Evolutionary conservation across 2,888 invertebrate species (phyloP).

Genomic region (Zygothrica quintamaculata): DNA sequence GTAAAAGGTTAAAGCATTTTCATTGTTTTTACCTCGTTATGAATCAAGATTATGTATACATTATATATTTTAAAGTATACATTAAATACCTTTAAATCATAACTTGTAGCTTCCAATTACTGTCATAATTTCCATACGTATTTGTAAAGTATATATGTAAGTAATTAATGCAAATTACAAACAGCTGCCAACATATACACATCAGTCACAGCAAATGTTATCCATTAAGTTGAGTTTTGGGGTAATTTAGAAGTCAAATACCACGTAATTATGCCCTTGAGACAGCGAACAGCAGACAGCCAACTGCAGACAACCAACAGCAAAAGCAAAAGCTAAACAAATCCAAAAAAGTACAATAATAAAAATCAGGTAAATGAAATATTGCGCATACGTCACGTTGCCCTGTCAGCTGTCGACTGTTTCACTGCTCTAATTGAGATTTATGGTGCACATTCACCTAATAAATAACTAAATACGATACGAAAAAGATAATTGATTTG

Average conservation of each 20-base stretch:
- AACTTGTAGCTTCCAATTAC: no score
- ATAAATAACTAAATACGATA: slow-evolving; percentile 43
- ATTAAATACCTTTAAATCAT: no score
- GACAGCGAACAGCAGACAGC: slow-evolving; percentile 15
- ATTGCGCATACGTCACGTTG: slow-evolving; percentile 59
- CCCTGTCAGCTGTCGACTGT: slow-evolving; percentile 47
- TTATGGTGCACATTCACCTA: slow-evolving; percentile 35
- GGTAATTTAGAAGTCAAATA: slow-evolving; percentile 50
- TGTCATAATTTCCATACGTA: no score
- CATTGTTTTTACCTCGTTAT: no score
- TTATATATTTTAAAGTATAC: no score
- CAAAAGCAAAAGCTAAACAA: slow-evolving; percentile 29
- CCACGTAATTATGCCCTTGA: slow-evolving; percentile 49
- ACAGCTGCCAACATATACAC: slow-evolving; percentile 16
- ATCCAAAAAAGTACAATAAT: slow-evolving; percentile 6
- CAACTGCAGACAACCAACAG: slow-evolving; percentile 3
- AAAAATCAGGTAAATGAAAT: slow-evolving; percentile 29
- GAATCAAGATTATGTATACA: no score
- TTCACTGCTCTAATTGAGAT: slow-evolving; percentile 58
- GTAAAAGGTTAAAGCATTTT: no score
- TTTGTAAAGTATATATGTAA: no score
- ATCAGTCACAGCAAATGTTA: slow-evolving; percentile 23
- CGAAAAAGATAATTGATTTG: neutral
- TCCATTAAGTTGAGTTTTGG: slow-evolving; percentile 41
- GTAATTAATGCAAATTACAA: slow-evolving; percentile 27